A percentile compares a stretch with the other conserved stretches of the same genome.
phyloP scores from a whole-genome alignment of 2,888 invertebrate species.

The Tenodera sinensis region DNA sequence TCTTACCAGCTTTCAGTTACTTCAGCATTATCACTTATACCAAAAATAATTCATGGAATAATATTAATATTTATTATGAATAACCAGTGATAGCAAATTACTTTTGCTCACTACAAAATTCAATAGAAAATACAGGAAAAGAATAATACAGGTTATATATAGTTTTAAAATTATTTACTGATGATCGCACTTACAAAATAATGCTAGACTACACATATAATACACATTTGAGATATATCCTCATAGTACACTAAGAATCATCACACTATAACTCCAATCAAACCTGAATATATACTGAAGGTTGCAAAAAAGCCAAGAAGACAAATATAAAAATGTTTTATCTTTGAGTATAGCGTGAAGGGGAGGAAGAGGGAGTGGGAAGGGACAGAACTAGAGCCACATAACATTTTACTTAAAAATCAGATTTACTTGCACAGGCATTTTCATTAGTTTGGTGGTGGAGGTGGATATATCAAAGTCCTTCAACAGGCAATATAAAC shows the following conservation, averaged over 20 bases:
- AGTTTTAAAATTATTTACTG: conserved; percentile 30
- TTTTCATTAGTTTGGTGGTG: conserved; percentile 12
- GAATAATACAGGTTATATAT: conserved; percentile 34
- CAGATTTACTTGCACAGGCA: neutral
- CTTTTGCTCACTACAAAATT: conserved; percentile 27
- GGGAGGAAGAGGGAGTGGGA: neutral
- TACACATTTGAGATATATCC: conserved; percentile 31
- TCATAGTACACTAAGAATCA: conserved; percentile 29
- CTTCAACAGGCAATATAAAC: conserved; percentile 21
- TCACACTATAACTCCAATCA: conserved; percentile 29
- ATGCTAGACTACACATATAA: conserved; percentile 34
- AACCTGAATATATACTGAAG: conserved; percentile 29
- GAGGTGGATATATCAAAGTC: conserved; percentile 15
- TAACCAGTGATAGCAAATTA: conserved; percentile 18
- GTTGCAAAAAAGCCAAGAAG: conserved; percentile 31
- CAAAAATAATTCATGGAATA: conserved; percentile 6
- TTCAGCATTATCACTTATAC: conserved; percentile 10
- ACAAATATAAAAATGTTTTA: conserved; percentile 28
- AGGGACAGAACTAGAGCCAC: conserved; percentile 13
- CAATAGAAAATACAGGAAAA: conserved; percentile 36
- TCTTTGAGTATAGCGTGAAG: conserved; percentile 5
- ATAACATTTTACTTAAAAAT: neutral
- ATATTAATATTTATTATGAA: conserved; percentile 23
- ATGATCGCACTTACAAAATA: conserved; percentile 34
- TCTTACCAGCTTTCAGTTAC: neutral